phyloP scores from a whole-genome alignment of 2,113 vertebrate species.

The Morone saxatilis region DNA sequence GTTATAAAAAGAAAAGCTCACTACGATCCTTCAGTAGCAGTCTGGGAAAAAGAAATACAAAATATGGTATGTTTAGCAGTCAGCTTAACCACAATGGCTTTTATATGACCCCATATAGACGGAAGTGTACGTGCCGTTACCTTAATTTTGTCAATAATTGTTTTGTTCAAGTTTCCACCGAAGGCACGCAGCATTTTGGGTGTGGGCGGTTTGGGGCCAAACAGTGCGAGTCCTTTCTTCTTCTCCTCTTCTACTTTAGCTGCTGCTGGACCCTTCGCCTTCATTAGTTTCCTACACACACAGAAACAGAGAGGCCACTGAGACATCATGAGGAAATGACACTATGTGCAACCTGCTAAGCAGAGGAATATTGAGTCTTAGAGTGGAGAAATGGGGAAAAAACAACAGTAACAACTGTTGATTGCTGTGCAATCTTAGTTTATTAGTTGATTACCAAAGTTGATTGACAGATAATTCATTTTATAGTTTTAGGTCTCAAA shows the following conservation, averaged over 20 bases:
- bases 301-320: neutral
- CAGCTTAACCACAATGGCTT: neutral
- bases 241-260: slow-evolving; percentile 73
- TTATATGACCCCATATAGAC: neutral
- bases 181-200: slow-evolving; percentile 89
- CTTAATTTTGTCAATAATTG: slow-evolving; percentile 69
- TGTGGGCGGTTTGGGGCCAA: slow-evolving; percentile 85
- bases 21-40: neutral
- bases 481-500: neutral
- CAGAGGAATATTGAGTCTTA: neutral
- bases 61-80: neutral
- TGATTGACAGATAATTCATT: neutral
- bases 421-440: too few species aligned
- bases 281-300: slow-evolving; percentile 87
- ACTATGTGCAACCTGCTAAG: too few species aligned
- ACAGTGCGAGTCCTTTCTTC: slow-evolving; percentile 84
- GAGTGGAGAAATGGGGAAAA: neutral
- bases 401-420: too few species aligned
- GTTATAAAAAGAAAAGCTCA: neutral
- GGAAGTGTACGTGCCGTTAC: slow-evolving; percentile 43
- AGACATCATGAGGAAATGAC: neutral
- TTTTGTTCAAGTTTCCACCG: slow-evolving; percentile 68
- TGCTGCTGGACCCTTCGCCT: slow-evolving; percentile 86
- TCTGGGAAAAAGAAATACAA: slow-evolving; percentile 30
- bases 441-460: too few species aligned